A percentile compares a stretch with the other conserved stretches of the same genome.
These are phyloP conservation scores for Semaprochilodus insignis DNA, from an alignment of 2,797 vertebrate species.

Conservation along the genomic window DNA sequence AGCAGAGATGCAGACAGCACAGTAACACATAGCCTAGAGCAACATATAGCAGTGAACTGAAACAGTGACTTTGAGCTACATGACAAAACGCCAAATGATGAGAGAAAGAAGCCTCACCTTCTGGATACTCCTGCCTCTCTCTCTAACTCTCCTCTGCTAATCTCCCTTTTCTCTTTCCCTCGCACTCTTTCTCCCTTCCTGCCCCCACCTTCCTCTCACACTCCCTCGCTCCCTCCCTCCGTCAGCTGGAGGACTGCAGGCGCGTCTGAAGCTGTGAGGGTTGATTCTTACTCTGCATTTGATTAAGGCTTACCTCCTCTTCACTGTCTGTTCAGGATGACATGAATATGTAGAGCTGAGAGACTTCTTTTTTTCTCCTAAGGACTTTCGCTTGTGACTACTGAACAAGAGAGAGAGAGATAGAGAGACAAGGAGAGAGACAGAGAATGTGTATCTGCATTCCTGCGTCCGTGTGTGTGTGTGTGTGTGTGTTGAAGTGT, in stretches of 20 bases:
- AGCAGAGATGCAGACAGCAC: slow-evolving; percentile 3
- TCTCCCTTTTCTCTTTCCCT: slow-evolving; percentile 20
- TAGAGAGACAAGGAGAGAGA: slow-evolving; percentile 18
- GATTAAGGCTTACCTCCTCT: slow-evolving; percentile 37
- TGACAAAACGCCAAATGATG: slow-evolving; percentile 27
- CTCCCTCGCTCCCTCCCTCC: not conserved
- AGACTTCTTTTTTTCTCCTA: slow-evolving; percentile 10
- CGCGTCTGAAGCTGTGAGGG: slow-evolving; percentile 22
- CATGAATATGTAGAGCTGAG: slow-evolving; percentile 11
- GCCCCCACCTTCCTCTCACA: slow-evolving; percentile 31
- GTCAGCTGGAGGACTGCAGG: slow-evolving; percentile 22
- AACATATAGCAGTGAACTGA: slow-evolving; percentile 18
- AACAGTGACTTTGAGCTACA: slow-evolving; percentile 31
- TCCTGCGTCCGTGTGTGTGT: slow-evolving; percentile 35
- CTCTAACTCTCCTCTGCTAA: slow-evolving; percentile 29
- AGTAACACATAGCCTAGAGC: slow-evolving; percentile 9
- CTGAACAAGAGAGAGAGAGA: slow-evolving; percentile 39
- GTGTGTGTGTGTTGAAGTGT: slow-evolving; percentile 20
- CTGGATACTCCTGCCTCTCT: slow-evolving; percentile 28
- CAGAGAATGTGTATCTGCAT: slow-evolving; percentile 30
- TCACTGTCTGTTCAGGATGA: slow-evolving; percentile 39
- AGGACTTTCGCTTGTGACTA: slow-evolving; percentile 13
- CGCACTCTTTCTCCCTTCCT: slow-evolving; percentile 15
- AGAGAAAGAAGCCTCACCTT: slow-evolving; percentile 39
- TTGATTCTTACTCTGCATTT: slow-evolving; percentile 46